Conservation (phyloP, 2,888 invertebrate species). For the Aporophyla lueneburgensis region DNA sequence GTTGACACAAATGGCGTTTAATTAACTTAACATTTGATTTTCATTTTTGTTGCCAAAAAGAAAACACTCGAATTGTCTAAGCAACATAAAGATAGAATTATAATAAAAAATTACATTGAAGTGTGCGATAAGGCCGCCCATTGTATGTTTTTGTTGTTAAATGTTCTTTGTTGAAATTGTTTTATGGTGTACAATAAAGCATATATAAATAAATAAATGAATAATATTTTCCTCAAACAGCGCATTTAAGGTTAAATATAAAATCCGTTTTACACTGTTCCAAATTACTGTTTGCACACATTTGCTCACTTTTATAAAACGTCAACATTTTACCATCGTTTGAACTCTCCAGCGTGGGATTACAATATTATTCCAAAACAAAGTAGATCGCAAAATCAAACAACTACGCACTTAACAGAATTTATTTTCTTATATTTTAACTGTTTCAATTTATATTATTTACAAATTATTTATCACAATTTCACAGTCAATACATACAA, state of each 20-base stretch:
- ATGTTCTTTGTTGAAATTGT: no score
- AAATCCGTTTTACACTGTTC: conserved; percentile 43
- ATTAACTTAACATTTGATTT: conserved; percentile 12
- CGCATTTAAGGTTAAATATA: conserved; percentile 28
- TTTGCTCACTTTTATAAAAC: conserved; percentile 50
- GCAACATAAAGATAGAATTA: conserved; percentile 19
- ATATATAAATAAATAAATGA: no score
- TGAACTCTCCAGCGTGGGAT: conserved; percentile 26
- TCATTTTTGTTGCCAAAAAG: conserved; percentile 4
- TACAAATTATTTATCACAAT: conserved; percentile 85
- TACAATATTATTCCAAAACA: conserved; percentile 30
- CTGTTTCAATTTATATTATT: conserved; percentile 75
- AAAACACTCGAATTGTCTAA: neutral
- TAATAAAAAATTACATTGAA: conserved; percentile 13
- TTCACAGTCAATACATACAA: conserved; percentile 83
- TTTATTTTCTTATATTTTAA: conserved; percentile 74
- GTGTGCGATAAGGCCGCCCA: no score
- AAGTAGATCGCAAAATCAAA: conserved; percentile 58
- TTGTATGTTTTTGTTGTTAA: no score
- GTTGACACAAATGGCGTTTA: neutral
- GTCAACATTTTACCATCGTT: conserved; percentile 27
- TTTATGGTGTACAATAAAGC: no score
- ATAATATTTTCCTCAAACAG: conserved; percentile 12
- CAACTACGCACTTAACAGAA: conserved; percentile 64
- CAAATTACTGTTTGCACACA: conserved; percentile 50